Evolutionary conservation across 2,888 invertebrate genomes (phyloP).

Genomic region (Lepetodrilus schrolli): DNA sequence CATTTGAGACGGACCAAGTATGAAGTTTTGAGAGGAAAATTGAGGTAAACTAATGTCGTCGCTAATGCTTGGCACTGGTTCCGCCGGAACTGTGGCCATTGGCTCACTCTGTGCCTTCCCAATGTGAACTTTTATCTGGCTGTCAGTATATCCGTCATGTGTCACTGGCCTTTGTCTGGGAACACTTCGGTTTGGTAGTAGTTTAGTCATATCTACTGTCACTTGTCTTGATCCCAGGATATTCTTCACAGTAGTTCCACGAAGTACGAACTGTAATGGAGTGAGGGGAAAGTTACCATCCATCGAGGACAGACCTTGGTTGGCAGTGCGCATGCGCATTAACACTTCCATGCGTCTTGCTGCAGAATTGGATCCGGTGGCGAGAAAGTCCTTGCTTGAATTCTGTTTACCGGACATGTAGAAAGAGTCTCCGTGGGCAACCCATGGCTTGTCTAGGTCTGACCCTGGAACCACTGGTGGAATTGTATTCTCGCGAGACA

Average conservation of each 20-base stretch:
- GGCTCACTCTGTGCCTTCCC: constrained; percentile 21
- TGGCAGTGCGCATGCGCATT: constrained; percentile 35
- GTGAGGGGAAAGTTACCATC: constrained; percentile 14
- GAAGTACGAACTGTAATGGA: constrained; percentile 36
- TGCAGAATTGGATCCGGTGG: constrained; percentile 4
- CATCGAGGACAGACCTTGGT: constrained; percentile 33
- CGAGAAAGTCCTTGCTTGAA: neutral
- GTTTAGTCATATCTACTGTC: neutral
- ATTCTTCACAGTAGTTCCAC: constrained; percentile 31
- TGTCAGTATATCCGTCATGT: neutral
- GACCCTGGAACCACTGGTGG: neutral
- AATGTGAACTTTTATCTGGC: constrained; percentile 12
- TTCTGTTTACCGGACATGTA: neutral
- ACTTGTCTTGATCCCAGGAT: neutral
- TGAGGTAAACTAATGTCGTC: neutral
- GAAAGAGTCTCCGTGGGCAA: neutral
- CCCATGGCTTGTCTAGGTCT: neutral
- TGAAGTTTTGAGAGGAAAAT: neutral
- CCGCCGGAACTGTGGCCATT: too few relatives aligned
- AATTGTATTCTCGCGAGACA: neutral
- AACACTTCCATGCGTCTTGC: constrained; percentile 33
- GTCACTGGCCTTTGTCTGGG: neutral
- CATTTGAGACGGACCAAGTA: neutral
- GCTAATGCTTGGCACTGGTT: neutral
- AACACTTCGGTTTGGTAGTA: neutral